Conservation (phyloP, 2,113 vertebrate species). For the Microcebus jonahi region DNA sequence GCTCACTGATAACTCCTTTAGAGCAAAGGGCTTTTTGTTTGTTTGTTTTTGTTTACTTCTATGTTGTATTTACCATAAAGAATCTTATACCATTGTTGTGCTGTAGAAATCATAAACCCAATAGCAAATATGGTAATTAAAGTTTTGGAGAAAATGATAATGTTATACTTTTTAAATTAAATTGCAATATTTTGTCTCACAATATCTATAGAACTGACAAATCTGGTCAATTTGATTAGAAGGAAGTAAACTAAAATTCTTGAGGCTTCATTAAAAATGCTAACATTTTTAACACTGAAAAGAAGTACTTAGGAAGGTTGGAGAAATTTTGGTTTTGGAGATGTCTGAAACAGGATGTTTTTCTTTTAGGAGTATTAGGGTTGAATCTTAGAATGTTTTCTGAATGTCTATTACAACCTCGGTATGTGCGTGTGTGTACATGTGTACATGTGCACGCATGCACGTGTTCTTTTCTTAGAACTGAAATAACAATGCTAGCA, state of each 20-base stretch:
- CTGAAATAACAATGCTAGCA: background rate
- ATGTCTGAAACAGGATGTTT: background rate
- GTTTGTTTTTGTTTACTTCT: conserved; percentile 51
- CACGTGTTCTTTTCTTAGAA: background rate
- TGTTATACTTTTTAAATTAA: conserved; percentile 43
- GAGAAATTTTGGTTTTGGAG: background rate
- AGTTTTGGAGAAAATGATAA: background rate
- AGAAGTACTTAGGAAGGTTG: background rate
- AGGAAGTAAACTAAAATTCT: background rate
- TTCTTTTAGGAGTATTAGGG: background rate
- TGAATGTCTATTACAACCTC: background rate
- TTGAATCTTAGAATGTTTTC: background rate
- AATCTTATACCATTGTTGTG: background rate
- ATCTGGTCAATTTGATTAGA: background rate
- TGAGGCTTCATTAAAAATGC: background rate
- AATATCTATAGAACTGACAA: background rate
- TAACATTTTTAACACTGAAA: background rate
- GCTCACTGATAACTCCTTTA: conserved; percentile 11
- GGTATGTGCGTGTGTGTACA: background rate
- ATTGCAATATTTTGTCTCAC: background rate
- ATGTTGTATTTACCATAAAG: background rate
- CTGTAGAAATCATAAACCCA: background rate
- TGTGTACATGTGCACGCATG: accelerated
- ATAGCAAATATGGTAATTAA: conserved; percentile 4
- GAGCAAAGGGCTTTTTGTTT: conserved; percentile 12